Evolutionary conservation across 2,797 vertebrate genomes (phyloP).

Genomic region (Chaunax sp.): DNA sequence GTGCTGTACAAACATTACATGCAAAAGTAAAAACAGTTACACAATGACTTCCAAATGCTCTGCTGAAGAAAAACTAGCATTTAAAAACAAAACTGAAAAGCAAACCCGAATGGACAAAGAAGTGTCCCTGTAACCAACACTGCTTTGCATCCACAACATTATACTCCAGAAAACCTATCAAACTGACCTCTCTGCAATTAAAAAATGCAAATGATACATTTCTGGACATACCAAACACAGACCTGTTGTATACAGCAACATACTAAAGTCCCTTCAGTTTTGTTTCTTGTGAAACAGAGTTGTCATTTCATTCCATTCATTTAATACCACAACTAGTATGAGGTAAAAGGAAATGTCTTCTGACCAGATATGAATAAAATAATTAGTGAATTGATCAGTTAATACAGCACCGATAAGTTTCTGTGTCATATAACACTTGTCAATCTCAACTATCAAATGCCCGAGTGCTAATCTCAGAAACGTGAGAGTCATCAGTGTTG

Average conservation of each 20-base stretch:
- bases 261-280: slow-evolving; percentile 35
- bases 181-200: slow-evolving; percentile 72
- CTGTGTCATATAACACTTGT: slow-evolving; percentile 63
- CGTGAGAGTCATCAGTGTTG: slow-evolving; percentile 61
- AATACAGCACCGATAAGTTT: slow-evolving; percentile 76
- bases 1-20: slow-evolving; percentile 73
- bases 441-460: slow-evolving; percentile 67
- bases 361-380: slow-evolving; percentile 82
- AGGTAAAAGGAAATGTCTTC: slow-evolving; percentile 82
- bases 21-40: slow-evolving; percentile 78
- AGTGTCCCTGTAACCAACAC: slow-evolving; percentile 80
- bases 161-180: slow-evolving; percentile 55
- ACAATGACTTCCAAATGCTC: slow-evolving; percentile 70
- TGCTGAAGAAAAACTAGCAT: slow-evolving; percentile 67
- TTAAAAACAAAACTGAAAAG: slow-evolving; percentile 59
- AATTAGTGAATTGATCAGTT: slow-evolving; percentile 78
- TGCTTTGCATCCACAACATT: slow-evolving; percentile 80
- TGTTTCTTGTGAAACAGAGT: slow-evolving; percentile 49
- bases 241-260: slow-evolving; percentile 53
- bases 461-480: slow-evolving; percentile 64
- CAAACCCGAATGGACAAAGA: slow-evolving; percentile 54
- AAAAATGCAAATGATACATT: slow-evolving; percentile 66
- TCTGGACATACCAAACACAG: slow-evolving; percentile 53
- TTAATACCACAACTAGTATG: slow-evolving; percentile 66
- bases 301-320: slow-evolving; percentile 63